A percentile compares a stretch with the other conserved stretches of the same genome.
Conservation (phyloP, 2,888 invertebrate genomes). For the Diaperis boleti region DNA sequence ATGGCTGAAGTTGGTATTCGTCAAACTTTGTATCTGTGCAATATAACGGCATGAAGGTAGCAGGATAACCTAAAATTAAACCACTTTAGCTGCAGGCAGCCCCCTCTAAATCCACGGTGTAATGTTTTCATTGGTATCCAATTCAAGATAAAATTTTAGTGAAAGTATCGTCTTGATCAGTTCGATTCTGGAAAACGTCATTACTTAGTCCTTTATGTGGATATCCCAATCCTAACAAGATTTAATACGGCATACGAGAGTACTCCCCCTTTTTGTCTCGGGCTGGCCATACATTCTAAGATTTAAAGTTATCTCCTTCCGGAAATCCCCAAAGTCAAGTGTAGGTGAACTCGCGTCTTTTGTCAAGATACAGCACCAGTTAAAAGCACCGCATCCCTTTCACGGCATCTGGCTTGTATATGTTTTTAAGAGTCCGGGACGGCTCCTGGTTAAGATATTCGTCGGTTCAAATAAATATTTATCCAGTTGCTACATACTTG, state of each 20-base stretch:
- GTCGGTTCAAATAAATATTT: conserved; percentile 36
- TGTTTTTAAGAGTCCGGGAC: conserved; percentile 36
- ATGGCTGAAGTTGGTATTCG: conserved; percentile 23
- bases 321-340: conserved; percentile 27
- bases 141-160: background rate
- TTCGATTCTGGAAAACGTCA: background rate
- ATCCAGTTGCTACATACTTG: conserved; percentile 19
- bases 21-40: conserved; percentile 13
- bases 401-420: conserved; percentile 40
- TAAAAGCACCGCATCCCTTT: conserved; percentile 27
- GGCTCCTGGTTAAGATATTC: conserved; percentile 31
- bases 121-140: background rate
- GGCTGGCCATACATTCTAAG: conserved; percentile 19
- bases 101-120: background rate
- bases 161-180: background rate
- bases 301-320: conserved; percentile 30
- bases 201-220: background rate
- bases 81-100: background rate
- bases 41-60: conserved; percentile 15
- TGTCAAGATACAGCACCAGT: conserved; percentile 31
- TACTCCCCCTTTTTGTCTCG: conserved; percentile 24
- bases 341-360: conserved; percentile 32
- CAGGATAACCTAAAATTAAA: conserved; percentile 31
- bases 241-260: conserved; percentile 7
- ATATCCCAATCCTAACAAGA: conserved; percentile 13